These are phyloP conservation scores for Ricordea florida DNA, from an alignment of 92 coral and sea anemone species.

Conservation along the genomic window DNA sequence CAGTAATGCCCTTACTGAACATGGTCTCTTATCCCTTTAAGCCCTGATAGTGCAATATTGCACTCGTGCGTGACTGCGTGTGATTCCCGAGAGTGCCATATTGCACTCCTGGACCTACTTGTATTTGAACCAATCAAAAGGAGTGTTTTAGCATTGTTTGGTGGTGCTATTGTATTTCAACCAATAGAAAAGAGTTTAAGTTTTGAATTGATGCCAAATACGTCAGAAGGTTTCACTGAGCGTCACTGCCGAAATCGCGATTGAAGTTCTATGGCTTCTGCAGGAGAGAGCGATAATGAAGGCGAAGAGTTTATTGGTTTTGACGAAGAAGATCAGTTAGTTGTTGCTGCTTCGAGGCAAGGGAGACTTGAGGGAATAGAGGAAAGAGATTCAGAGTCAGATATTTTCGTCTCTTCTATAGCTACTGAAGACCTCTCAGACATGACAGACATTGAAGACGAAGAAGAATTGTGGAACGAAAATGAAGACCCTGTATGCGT, in stretches of 20 bases:
- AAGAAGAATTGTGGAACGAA: slow-evolving; percentile 10
- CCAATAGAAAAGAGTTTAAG: slow-evolving; percentile 29
- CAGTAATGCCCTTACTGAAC: neutral
- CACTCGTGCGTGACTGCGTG: slow-evolving; percentile 26
- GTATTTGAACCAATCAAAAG: slow-evolving; percentile 25
- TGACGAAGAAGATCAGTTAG: slow-evolving; percentile 1
- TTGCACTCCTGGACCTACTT: slow-evolving; percentile 15
- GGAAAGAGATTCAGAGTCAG: slow-evolving; percentile 13
- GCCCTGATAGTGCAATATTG: slow-evolving; percentile 35
- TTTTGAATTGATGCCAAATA: slow-evolving; percentile 2
- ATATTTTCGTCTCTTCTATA: slow-evolving; percentile 21
- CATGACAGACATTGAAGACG: neutral
- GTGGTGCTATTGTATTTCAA: slow-evolving; percentile 6
- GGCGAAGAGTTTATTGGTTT: slow-evolving; percentile 42
- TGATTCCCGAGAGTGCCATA: slow-evolving; percentile 37
- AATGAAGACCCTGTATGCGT: slow-evolving; percentile 9
- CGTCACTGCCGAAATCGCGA: neutral
- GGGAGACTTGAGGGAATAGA: neutral
- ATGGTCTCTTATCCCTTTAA: neutral
- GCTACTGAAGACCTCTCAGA: neutral
- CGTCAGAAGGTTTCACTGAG: slow-evolving; percentile 6
- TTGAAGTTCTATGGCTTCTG: neutral
- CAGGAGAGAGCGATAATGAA: slow-evolving; percentile 10
- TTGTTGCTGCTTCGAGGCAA: slow-evolving; percentile 4
- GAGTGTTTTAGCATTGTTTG: neutral